A percentile compares a stretch with the other conserved stretches of the same genome.
Conservation (phyloP, 2,113 vertebrate species). For the Corydoras maculifer region DNA sequence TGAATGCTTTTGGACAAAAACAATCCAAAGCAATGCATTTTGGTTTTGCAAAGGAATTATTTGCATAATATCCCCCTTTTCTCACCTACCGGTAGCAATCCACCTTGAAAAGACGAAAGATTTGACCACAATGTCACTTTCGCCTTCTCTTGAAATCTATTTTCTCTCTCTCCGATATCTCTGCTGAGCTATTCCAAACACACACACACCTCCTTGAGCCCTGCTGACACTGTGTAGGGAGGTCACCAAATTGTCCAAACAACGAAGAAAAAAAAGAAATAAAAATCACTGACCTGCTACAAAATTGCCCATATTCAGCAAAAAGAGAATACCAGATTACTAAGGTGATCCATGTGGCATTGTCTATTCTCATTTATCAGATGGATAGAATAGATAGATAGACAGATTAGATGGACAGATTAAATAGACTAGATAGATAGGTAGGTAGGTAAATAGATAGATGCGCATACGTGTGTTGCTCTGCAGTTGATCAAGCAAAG, state of each 20-base stretch:
- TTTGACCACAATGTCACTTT: conserved; percentile 52
- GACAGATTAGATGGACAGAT: too few species aligned
- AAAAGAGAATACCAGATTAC: conserved; percentile 70
- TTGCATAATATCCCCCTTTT: conserved; percentile 60
- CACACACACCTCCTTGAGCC: conserved; percentile 30
- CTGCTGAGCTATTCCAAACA: conserved; percentile 36
- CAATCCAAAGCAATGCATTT: conserved; percentile 39
- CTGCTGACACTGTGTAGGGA: conserved; percentile 60
- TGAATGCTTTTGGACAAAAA: conserved; percentile 40
- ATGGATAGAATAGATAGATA: too few species aligned
- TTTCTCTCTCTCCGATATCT: conserved; percentile 23
- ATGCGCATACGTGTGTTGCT: conserved; percentile 46
- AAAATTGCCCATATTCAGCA: conserved; percentile 71
- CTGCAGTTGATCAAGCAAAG: conserved; percentile 64
- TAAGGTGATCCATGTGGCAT: conserved; percentile 72
- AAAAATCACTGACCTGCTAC: conserved; percentile 64
- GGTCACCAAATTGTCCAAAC: conserved; percentile 65
- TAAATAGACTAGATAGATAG: too few species aligned
- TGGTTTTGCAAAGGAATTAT: conserved; percentile 38
- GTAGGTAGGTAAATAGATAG: too few species aligned
- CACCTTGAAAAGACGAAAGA: conserved; percentile 57
- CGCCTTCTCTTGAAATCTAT: conserved; percentile 31
- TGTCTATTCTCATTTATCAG: conserved; percentile 48
- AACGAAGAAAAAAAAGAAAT: conserved; percentile 39
- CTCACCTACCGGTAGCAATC: conserved; percentile 53